Percentiles rank a stretch among this genome's conserved stretches.
Evolutionary conservation across 2,113 vertebrate genomes (phyloP).

Genomic region (Piliocolobus tephrosceles): DNA sequence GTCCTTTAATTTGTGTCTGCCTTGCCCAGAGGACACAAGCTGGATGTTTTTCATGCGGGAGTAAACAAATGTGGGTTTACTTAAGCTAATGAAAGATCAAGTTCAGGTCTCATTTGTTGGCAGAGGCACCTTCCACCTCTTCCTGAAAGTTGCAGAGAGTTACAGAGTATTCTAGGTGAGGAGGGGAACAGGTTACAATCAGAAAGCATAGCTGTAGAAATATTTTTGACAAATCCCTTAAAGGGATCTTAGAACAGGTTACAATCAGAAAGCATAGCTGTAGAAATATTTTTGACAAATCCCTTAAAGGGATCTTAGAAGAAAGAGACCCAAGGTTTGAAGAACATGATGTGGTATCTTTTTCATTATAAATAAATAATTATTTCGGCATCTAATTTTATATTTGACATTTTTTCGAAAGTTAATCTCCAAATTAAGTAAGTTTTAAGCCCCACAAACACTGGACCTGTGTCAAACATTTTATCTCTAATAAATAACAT

Average conservation of each 20-base stretch:
- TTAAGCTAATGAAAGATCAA: neutral
- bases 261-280: neutral
- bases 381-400: neutral
- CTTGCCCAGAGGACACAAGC: neutral
- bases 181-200: neutral
- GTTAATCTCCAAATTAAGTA: neutral
- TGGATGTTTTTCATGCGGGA: neutral
- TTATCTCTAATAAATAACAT: neutral
- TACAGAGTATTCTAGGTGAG: neutral
- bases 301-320: neutral
- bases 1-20: neutral
- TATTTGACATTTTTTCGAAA: neutral
- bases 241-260: neutral
- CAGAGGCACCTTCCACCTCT: neutral
- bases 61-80: neutral
- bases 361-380: neutral
- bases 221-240: neutral
- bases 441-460: neutral
- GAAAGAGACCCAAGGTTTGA: neutral
- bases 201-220: neutral
- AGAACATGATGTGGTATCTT: neutral
- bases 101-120: neutral
- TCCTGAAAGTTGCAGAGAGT: neutral
- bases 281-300: neutral
- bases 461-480: neutral